Percentiles rank a stretch among this genome's conserved stretches.
Conservation (phyloP, 2,888 invertebrate species). For the Eristalinus aeneus region DNA sequence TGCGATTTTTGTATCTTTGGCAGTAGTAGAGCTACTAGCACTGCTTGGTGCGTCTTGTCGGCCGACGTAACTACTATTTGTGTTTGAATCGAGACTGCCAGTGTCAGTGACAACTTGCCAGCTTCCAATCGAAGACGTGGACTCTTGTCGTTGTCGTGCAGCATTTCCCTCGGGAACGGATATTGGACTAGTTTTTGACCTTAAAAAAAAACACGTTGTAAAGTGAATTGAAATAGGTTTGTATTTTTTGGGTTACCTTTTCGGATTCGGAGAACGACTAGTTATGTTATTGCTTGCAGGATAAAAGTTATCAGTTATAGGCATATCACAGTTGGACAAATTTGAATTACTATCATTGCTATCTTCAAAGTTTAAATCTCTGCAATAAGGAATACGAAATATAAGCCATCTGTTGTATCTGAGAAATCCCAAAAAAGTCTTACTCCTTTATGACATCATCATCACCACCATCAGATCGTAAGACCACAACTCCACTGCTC, state of each 20-base stretch:
- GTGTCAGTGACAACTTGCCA: constrained; percentile 87
- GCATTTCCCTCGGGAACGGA: constrained; percentile 83
- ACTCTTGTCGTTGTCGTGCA: constrained; percentile 83
- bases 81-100: constrained; percentile 82
- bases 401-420: not conserved
- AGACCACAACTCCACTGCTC: constrained; percentile 76
- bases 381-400: constrained; percentile 58
- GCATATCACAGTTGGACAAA: constrained; percentile 80
- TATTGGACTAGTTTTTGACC: constrained; percentile 84
- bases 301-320: constrained; percentile 77
- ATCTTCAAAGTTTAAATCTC: constrained; percentile 78
- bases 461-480: constrained; percentile 77
- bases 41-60: constrained; percentile 41
- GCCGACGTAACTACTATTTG: constrained; percentile 76
- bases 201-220: constrained; percentile 35
- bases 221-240: not conserved
- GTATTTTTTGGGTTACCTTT: constrained; percentile 73
- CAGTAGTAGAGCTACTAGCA: constrained; percentile 34
- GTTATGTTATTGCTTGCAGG: constrained; percentile 76
- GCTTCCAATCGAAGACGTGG: constrained; percentile 83
- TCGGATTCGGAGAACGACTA: constrained; percentile 78
- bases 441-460: constrained; percentile 78
- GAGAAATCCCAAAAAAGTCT: not conserved
- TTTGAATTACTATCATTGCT: constrained; percentile 79
- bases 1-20: constrained; percentile 39